Evolutionary conservation across 2,888 invertebrate species (phyloP), one percentile per base, ranked within the genome.

Genomic region (Galerucella calmariensis): DNA sequence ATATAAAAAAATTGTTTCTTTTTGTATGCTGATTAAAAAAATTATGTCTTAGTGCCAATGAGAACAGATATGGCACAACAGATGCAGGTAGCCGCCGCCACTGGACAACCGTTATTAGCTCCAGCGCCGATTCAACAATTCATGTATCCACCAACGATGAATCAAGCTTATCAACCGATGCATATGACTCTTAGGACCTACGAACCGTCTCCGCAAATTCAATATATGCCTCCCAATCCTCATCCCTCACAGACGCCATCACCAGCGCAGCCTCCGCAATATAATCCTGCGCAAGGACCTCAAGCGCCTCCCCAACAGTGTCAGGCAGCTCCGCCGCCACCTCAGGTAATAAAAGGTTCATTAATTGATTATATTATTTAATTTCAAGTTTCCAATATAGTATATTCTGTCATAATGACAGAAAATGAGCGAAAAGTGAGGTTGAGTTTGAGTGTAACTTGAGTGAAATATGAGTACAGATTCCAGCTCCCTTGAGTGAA

Each of bases 61-160:
- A 83, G 88, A 35, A 89, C 90, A 68, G 91, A 92, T 80, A 88
- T 91, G 84, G 89, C 92, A 68, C 91, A 92, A 20, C 93, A 94
- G 83, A 94, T 96, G 91, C 95, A 95, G 84, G 94, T 95, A 77
- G 93, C 94, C 35, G 94, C 91, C 24, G 92, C 92, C 76, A 95
- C 95, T 56, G 96, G 96, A 0, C 96, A 95, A 86, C 96, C 96
- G 5, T 89, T 97, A 74, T 87, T 96, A 82, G 94, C 96, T 58
- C 93, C 95, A 27, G 94, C 93, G 24, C 94, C 95, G 12, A 89
- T 95, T 85, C 93, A 92, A 84, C 93, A 90, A 67, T 86, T 86
- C 77, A 85, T 87, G 48, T 87, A 87, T 68, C 85, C 85, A 68
- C 86, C 86, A 12, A 83, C 83, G 27, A 83, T 86, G 77, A 84